Evolutionary conservation across 2,113 vertebrate genomes (phyloP).

Genomic region (Cyanoramphus novaezelandiae): DNA sequence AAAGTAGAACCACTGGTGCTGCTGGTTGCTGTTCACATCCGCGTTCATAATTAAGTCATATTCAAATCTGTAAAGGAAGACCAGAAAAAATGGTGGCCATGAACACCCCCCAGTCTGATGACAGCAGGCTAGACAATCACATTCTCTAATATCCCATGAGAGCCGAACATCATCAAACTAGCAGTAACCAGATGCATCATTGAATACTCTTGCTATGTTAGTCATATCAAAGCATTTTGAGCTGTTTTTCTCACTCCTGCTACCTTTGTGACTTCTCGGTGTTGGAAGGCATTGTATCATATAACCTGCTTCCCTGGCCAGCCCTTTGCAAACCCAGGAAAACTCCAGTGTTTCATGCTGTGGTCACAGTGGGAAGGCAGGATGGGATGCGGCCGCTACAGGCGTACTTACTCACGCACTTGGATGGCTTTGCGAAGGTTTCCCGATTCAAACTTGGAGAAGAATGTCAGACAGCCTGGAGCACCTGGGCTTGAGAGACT

Average conservation of each 20-base stretch:
- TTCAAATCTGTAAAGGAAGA: slow-evolving; percentile 77
- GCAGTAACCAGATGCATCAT: not conserved
- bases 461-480: slow-evolving; percentile 79
- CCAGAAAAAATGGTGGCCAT: not conserved
- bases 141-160: not conserved
- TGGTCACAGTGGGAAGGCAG: not conserved
- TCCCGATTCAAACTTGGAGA: slow-evolving; percentile 88
- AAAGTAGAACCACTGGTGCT: slow-evolving; percentile 95
- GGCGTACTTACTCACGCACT: slow-evolving; percentile 84
- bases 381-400: not conserved
- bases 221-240: not conserved
- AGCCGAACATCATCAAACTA: not conserved
- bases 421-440: slow-evolving; percentile 91
- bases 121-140: not conserved
- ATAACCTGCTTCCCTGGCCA: not conserved
- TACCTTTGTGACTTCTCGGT: not conserved
- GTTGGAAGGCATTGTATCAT: not conserved
- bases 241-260: not conserved
- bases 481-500: slow-evolving; percentile 64
- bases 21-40: slow-evolving; percentile 82
- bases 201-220: not conserved
- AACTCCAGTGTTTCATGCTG: fast-evolving
- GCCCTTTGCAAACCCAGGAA: not conserved
- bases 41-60: slow-evolving; percentile 90
- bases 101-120: not conserved